A percentile compares a stretch with the other conserved stretches of the same genome.
These are phyloP conservation scores for Amphipoea lucens DNA, from an alignment of 2,888 invertebrate species.

Conservation along the genomic window DNA sequence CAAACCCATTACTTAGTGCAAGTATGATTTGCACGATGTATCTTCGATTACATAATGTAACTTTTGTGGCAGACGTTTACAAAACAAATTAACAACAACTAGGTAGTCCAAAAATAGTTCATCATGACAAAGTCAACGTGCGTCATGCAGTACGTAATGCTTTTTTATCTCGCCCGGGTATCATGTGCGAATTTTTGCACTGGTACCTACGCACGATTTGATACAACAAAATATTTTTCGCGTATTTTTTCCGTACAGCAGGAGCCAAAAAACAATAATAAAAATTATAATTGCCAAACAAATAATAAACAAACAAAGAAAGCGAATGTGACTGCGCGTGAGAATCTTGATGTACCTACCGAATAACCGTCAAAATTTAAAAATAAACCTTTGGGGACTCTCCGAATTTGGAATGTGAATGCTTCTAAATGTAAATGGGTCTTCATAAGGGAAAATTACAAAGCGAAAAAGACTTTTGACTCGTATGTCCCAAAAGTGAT, in stretches of 20 bases:
- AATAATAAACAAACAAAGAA: slow-evolving; percentile 33
- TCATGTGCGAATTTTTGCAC: slow-evolving; percentile 35
- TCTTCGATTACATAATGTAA: slow-evolving; percentile 33
- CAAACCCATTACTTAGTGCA: slow-evolving; percentile 12
- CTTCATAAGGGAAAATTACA: slow-evolving; percentile 10
- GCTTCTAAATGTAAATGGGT: not conserved
- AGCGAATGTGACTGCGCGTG: slow-evolving; percentile 26
- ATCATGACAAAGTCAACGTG: slow-evolving; percentile 46
- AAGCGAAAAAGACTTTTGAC: not conserved
- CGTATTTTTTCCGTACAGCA: not conserved
- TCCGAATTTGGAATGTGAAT: slow-evolving; percentile 10
- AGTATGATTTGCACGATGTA: slow-evolving; percentile 13
- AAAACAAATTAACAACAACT: slow-evolving; percentile 31
- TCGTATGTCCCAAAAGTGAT: slow-evolving; percentile 10
- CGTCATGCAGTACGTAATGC: slow-evolving; percentile 42
- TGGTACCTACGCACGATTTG: not conserved
- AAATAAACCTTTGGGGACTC: slow-evolving; percentile 8
- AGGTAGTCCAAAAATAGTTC: slow-evolving; percentile 46
- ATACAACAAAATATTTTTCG: slow-evolving; percentile 19
- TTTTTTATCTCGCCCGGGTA: slow-evolving; percentile 29
- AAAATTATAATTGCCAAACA: slow-evolving; percentile 22
- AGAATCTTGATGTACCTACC: not conserved
- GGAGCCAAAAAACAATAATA: slow-evolving; percentile 27
- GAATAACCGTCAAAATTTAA: not conserved
- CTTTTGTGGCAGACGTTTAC: slow-evolving; percentile 12